Percentiles rank a stretch among this genome's conserved stretches.
Conservation (phyloP, 1,140 invertebrate genomes). For the Lysiphlebus fabarum region DNA sequence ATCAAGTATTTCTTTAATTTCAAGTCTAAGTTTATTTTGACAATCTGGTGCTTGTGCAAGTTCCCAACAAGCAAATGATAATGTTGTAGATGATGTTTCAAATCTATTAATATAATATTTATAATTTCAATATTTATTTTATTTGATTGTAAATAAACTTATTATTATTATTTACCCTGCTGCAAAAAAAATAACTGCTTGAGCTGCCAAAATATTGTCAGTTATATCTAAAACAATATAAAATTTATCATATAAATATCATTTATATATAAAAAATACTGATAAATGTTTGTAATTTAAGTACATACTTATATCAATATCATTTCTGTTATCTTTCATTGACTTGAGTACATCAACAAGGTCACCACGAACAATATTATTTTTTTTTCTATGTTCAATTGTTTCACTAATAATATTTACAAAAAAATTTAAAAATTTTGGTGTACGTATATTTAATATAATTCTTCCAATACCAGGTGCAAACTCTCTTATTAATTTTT, state of each 20-base stretch:
- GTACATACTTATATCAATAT: constrained; percentile 1
- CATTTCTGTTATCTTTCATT: constrained; percentile 21
- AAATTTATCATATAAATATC: neutral
- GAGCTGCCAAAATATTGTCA: constrained; percentile 29
- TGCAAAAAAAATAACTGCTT: constrained; percentile 34
- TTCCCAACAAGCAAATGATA: constrained; percentile 30
- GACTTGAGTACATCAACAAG: constrained; percentile 55
- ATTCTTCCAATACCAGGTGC: neutral
- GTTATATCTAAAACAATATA: constrained; percentile 25
- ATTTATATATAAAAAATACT: neutral
- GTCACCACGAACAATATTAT: constrained; percentile 42
- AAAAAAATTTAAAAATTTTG: neutral
- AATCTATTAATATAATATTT: constrained; percentile 27
- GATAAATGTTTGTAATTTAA: neutral
- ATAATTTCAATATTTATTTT: too few relatives aligned
- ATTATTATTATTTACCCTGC: constrained; percentile 30
- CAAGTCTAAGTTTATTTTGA: constrained; percentile 37
- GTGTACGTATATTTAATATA: neutral
- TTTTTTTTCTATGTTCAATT: too few relatives aligned
- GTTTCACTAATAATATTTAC: neutral
- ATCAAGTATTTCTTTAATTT: constrained; percentile 44
- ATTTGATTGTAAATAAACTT: too few relatives aligned
- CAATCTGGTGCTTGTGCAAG: constrained; percentile 27
- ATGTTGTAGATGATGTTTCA: constrained; percentile 31
- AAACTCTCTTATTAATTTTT: neutral